Evolutionary conservation across 2,797 vertebrate species (phyloP), one percentile per base, ranked within the genome.

Genomic region (Avahi laniger): DNA sequence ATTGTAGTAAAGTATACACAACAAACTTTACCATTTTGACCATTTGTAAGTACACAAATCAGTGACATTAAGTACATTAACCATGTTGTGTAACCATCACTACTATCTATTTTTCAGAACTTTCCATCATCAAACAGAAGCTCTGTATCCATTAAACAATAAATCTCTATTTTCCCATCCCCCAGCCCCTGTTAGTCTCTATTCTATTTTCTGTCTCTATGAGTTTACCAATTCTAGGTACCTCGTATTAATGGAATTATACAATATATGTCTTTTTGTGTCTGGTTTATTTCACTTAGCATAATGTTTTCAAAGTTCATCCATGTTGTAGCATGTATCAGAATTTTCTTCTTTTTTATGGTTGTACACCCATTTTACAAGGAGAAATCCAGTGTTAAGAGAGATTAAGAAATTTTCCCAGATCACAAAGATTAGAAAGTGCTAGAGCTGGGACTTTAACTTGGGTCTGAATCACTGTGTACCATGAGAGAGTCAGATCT

Each of bases 361-460:
- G 48, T 17, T 83, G 20, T 65, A n/a, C 7, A 33, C 22, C 24
- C 75, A 54, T 78, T 78, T 35, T 78, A n/a, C 33, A n/a, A 65
- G 41, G 17, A 92, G n/a, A 95, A 97, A 88, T 72, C 54, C 54
- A 87, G 92, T 33, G 33, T 35, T 76, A 52, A n/a, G 54, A 93
- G 8, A 85, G 41, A 90, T 80, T 35, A 89, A 96, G 89, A 96
- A 43, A 75, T 14, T 65, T 89, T 79, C 38, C 41, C 76, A 89
- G 48, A 33, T 72, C 35, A 70, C 70, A 89, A 78, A 86, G 35
- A 75, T 83, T 91, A 73, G 30, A 70, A 93, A 91, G 30, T 50
- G 15, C 30, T 67, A 67, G 52, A 88, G 20, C 70, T 80, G 50
- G 38, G 41, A 52, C 17, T 73, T 93, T 48, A 91, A 83, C 67